phyloP scores from a whole-genome alignment of 2,888 invertebrate species.

The Aleiodes leptofemur region DNA sequence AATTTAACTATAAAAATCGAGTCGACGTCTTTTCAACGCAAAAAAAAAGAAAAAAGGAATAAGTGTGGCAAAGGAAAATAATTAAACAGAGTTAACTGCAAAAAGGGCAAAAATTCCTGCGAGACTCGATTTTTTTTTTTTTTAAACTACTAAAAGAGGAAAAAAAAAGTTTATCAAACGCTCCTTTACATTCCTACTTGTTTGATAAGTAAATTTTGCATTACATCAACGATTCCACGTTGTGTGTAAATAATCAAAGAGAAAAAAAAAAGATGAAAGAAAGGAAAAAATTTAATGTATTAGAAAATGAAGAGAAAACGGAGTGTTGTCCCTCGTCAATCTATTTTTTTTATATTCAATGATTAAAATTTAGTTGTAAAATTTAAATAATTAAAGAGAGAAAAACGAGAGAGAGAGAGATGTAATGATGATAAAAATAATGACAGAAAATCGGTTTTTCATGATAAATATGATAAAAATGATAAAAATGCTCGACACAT shows the following conservation, averaged over 20 bases:
- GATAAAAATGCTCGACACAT: conserved; percentile 10
- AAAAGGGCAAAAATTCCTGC: background rate
- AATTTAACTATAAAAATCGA: conserved; percentile 7
- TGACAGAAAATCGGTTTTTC: background rate
- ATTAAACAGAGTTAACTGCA: background rate
- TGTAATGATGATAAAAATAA: conserved; percentile 2
- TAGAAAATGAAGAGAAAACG: background rate
- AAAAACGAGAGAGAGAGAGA: background rate
- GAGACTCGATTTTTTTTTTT: conserved; percentile 10
- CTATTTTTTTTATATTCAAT: conserved; percentile 16
- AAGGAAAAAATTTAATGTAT: background rate
- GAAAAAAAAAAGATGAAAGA: background rate
- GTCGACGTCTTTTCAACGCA: background rate
- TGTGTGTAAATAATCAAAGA: background rate
- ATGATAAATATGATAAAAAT: background rate
- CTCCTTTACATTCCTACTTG: conserved; percentile 29
- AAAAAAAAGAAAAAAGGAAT: no score
- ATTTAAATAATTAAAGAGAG: background rate
- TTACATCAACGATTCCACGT: conserved; percentile 10
- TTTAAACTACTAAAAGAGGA: background rate
- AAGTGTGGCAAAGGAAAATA: background rate
- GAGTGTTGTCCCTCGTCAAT: background rate
- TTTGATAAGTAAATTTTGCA: conserved; percentile 18
- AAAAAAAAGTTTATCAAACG: conserved; percentile 10
- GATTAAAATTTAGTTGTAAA: conserved; percentile 2